phyloP scores from a whole-genome alignment of 2,888 invertebrate genomes.

The Chrysolina americana region DNA sequence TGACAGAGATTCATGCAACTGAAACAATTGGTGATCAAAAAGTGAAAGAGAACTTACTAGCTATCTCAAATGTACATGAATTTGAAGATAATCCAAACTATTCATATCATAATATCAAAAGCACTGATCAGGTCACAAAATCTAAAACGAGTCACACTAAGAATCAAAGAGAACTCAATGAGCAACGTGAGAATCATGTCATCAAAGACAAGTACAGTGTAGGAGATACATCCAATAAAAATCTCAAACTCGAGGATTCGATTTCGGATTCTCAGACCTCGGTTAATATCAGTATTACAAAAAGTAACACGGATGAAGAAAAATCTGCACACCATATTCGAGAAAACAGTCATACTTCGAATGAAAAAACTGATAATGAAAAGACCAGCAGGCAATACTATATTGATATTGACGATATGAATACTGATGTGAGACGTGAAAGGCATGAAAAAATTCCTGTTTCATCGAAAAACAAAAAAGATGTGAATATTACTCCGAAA shows the following conservation, averaged over 20 bases:
- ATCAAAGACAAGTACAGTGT: slow-evolving; percentile 16
- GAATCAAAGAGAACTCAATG: neutral
- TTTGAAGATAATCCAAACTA: neutral
- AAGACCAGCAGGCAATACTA: neutral
- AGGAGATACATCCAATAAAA: neutral
- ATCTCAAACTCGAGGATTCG: neutral
- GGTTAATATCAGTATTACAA: neutral
- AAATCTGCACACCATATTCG: neutral
- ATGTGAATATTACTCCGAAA: neutral
- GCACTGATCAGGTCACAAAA: neutral
- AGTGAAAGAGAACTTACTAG: slow-evolving; percentile 4
- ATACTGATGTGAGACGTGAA: neutral
- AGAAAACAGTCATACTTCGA: neutral
- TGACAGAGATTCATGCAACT: neutral
- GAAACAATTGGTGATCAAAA: slow-evolving; percentile 7
- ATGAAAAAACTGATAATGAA: slow-evolving; percentile 14
- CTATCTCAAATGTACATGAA: slow-evolving; percentile 1
- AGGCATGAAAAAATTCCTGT: neutral
- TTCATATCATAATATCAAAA: neutral
- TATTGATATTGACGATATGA: neutral
- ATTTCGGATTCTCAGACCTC: neutral
- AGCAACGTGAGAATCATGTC: slow-evolving; percentile 29
- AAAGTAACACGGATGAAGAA: neutral
- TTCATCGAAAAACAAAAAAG: neutral
- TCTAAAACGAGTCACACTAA: neutral